Percentiles rank a stretch among this genome's conserved stretches.
These are phyloP conservation scores for Chlorospingus flavigularis DNA, from an alignment of 2,797 vertebrate species.

Conservation along the genomic window DNA sequence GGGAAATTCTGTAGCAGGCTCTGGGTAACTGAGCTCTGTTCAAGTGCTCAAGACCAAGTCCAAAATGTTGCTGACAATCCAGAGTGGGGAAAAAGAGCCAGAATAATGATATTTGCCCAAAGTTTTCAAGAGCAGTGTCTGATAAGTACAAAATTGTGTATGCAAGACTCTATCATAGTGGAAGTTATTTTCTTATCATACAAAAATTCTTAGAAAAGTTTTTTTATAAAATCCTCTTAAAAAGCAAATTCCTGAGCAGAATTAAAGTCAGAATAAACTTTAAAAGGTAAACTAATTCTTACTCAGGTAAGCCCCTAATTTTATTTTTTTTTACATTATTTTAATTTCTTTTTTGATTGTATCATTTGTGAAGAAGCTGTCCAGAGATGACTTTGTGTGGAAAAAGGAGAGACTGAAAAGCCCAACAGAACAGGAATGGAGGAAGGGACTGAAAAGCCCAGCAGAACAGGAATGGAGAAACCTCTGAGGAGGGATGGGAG, in stretches of 20 bases:
- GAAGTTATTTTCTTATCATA: not conserved
- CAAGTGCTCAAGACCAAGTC: not conserved
- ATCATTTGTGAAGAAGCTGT: not conserved
- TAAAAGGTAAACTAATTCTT: not conserved
- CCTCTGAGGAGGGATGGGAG: not conserved
- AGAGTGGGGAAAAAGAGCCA: not conserved
- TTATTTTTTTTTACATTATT: not conserved
- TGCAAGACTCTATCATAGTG: not conserved
- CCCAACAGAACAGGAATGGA: rapidly evolving
- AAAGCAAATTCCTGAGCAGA: no score
- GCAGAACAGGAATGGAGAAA: not conserved
- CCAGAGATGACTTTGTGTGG: not conserved
- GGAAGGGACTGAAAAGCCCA: not conserved
- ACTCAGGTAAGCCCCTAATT: not conserved
- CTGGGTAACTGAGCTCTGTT: not conserved
- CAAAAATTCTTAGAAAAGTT: not conserved
- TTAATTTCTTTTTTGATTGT: not conserved
- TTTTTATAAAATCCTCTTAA: no score
- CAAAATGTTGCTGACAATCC: not conserved
- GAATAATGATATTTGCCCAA: not conserved
- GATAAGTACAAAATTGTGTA: not conserved
- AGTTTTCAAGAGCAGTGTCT: not conserved
- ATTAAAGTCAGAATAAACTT: not conserved
- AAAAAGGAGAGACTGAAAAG: not conserved
- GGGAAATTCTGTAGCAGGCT: not conserved